Evolutionary conservation across 1,140 invertebrate species (phyloP).

Genomic region (Metaphire vulgaris): DNA sequence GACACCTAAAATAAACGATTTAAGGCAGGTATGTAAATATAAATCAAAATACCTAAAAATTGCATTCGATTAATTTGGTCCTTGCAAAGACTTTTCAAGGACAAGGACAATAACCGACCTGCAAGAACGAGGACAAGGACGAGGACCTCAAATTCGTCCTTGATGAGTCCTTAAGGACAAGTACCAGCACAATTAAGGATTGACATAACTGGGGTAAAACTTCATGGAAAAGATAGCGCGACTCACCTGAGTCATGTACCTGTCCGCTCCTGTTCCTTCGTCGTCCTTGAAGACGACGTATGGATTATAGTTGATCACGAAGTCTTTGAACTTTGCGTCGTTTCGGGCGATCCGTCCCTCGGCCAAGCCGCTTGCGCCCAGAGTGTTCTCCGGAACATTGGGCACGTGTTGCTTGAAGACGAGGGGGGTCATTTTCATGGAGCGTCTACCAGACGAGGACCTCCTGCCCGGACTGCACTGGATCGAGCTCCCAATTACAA

Average conservation of each 20-base stretch:
- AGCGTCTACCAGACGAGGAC: constrained; percentile 55
- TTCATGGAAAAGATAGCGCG: too few species aligned
- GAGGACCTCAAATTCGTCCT: too few species aligned
- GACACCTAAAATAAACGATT: too few species aligned
- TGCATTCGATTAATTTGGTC: too few species aligned
- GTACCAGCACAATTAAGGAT: too few species aligned
- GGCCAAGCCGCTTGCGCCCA: constrained; percentile 74
- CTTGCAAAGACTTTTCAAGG: too few species aligned
- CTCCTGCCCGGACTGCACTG: constrained; percentile 78
- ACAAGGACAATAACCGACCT: too few species aligned
- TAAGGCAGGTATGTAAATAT: too few species aligned
- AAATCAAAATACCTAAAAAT: too few species aligned
- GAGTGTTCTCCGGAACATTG: constrained; percentile 85
- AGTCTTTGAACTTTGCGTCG: constrained; percentile 71
- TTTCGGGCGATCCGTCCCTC: constrained; percentile 74
- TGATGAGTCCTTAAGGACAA: too few species aligned
- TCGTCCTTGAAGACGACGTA: constrained; percentile 94
- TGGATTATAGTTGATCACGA: constrained; percentile 86
- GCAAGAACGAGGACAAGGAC: too few species aligned
- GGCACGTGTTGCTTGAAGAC: constrained; percentile 92
- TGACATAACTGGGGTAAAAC: too few species aligned
- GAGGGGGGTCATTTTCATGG: constrained; percentile 76
- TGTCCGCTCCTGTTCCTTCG: constrained; percentile 87
- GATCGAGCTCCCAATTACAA: background rate
- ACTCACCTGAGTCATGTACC: constrained; percentile 92